Evolutionary conservation across 2,888 invertebrate genomes (phyloP).

Genomic region (Callinectes sapidus): DNA sequence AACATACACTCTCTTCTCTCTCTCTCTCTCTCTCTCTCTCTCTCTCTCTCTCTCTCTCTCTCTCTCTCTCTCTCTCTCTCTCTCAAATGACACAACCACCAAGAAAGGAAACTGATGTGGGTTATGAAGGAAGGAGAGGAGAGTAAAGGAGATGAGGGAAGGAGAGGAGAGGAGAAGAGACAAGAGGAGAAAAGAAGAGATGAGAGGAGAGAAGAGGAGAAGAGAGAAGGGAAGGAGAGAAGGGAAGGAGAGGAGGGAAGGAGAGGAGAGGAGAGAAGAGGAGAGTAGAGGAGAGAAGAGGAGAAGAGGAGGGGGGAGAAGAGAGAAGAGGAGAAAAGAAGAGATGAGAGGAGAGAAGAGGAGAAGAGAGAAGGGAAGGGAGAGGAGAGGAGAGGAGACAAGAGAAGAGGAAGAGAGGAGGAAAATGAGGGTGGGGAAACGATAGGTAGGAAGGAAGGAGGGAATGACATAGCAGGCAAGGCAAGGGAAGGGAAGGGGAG

Average conservation of each 20-base stretch:
- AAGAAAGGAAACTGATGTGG: background rate
- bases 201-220: background rate
- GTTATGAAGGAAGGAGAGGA: background rate
- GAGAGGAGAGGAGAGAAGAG: background rate
- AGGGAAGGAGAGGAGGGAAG: background rate
- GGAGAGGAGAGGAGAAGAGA: background rate
- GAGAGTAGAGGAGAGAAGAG: background rate
- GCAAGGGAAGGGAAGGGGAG: background rate
- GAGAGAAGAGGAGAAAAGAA: background rate
- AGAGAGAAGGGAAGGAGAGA: background rate
- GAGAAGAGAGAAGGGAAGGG: background rate
- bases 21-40: slow-evolving; percentile 25
- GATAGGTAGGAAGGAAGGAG: background rate
- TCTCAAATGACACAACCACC: background rate
- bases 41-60: slow-evolving; percentile 25
- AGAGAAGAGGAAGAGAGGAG: background rate
- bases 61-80: slow-evolving; percentile 15
- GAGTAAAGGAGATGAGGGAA: background rate
- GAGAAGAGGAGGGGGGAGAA: background rate
- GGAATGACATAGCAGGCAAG: background rate
- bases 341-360: background rate
- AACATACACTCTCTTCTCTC: slow-evolving; percentile 25
- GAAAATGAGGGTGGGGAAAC: background rate
- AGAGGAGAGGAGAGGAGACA: background rate
- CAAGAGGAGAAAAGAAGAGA: no score